phyloP scores from a whole-genome alignment of 2,797 vertebrate genomes.

The Eptatretus atami region DNA sequence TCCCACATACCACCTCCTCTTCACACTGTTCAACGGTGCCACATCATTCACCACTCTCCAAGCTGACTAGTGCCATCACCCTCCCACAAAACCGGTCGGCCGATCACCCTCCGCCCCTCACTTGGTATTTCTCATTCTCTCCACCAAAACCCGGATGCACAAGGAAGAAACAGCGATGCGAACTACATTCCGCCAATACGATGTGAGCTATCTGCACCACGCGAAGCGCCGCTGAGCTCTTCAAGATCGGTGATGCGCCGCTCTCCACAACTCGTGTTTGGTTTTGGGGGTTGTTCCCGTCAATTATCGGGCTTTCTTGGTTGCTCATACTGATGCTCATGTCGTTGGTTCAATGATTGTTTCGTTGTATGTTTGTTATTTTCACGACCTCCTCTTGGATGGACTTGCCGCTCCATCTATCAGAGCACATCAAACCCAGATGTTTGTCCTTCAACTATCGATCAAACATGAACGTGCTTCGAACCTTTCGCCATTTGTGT shows the following conservation, averaged over 20 bases:
- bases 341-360: too few relatives aligned
- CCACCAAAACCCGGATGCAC: background rate
- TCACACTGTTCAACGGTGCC: background rate
- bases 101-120: background rate
- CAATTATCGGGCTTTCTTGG: too few relatives aligned
- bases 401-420: too few relatives aligned
- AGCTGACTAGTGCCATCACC: background rate
- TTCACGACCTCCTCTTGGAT: too few relatives aligned
- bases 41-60: background rate
- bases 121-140: background rate
- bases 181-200: constrained; percentile 96
- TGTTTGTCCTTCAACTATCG: too few relatives aligned
- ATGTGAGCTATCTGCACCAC: constrained; percentile 90
- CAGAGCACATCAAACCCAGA: too few relatives aligned
- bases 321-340: too few relatives aligned
- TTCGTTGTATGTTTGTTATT: too few relatives aligned
- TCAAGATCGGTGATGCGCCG: constrained; percentile 74
- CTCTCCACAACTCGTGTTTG: too few relatives aligned
- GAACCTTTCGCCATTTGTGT: too few relatives aligned
- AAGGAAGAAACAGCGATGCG: constrained; percentile 92
- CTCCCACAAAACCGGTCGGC: background rate
- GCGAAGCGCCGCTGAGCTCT: constrained; percentile 67
- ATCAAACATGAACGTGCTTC: too few relatives aligned
- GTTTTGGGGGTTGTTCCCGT: too few relatives aligned
- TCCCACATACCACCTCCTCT: background rate